Evolutionary conservation across 2,113 vertebrate genomes (phyloP).

Genomic region (Ursus arctos): DNA sequence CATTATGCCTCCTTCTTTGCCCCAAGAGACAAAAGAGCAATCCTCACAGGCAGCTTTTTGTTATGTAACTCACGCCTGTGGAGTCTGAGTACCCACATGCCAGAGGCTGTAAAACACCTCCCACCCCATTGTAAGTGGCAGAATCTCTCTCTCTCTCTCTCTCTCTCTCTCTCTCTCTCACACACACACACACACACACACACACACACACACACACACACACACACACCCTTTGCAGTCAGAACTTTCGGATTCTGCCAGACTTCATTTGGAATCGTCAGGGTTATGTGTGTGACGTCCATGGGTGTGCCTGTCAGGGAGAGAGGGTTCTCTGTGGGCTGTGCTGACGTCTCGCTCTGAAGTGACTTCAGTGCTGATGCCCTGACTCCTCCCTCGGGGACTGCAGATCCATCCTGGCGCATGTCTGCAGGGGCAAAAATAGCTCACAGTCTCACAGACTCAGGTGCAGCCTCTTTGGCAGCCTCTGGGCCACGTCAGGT

Average conservation of each 20-base stretch:
- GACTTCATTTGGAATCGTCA: background rate
- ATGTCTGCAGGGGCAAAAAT: conserved; percentile 53
- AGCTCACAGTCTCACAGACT: background rate
- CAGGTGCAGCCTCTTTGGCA: background rate
- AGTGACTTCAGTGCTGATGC: conserved; percentile 55
- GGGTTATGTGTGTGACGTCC: background rate
- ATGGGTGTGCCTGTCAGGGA: background rate
- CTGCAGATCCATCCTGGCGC: conserved; percentile 52
- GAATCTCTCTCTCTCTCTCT: background rate
- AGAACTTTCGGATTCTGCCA: conserved; percentile 25
- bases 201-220: background rate
- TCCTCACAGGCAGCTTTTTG: background rate
- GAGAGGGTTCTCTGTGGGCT: background rate
- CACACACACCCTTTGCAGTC: background rate
- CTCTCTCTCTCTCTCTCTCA: background rate
- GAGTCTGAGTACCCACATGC: background rate
- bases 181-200: background rate
- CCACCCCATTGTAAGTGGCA: background rate
- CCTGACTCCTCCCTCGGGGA: background rate
- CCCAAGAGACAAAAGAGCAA: background rate
- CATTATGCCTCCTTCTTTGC: background rate
- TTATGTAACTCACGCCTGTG: background rate
- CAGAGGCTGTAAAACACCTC: background rate
- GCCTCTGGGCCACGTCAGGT: conserved; percentile 26
- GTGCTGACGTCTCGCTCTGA: conserved; percentile 15